Evolutionary conservation across 2,888 invertebrate genomes (phyloP), one percentile per base, ranked within the genome.

Genomic region (Ormyrus nitidulus): DNA sequence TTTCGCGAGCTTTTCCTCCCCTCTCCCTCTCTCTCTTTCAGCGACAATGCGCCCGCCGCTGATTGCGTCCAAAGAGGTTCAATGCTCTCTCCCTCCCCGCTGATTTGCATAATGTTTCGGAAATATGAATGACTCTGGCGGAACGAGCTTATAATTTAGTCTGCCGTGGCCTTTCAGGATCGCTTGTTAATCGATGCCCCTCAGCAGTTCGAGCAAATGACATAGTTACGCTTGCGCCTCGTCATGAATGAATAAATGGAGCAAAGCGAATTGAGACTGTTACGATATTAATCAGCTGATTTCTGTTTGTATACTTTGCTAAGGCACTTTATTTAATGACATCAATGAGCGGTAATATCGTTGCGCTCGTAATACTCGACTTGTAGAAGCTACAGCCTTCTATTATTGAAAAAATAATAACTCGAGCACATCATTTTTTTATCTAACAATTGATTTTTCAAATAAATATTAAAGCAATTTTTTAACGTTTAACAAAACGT

Each of bases 61-160:
- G 62, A 80, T 73, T 77, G 64, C 10, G 46, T 44, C 48, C 62
- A 2, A 8, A 5, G 11, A 56, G 56, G 71, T 79, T 75, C 75
- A 51, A 79, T 59, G 53, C 53, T 65, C 69, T 54, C 53, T n/a
- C 61, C 13, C 65, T 6, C 9, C 61, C 13, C 65, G 8, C 11
- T 69, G 72, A 77, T 81, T 81, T 77, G 66, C 77, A 81, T 81
- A 77, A 81, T 81, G 74, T 74, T 81, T 81, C 82, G 79, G 78
- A 84, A 83, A 83, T 80, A 79, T 81, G 79, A 77, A 80, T 79
- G 81, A 80, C 80, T 75, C 53, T 65, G 51, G 61, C 11, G 53
- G 61, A 77, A 62, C 19, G 64, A 48, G 34, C 46, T 71, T 62
- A 53, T 70, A 72, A 62, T 72, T 61, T 56, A 71, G 51, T 59